These are phyloP conservation scores for Penaeus vannamei DNA, from an alignment of 1,140 invertebrate species.

Conservation along the genomic window DNA sequence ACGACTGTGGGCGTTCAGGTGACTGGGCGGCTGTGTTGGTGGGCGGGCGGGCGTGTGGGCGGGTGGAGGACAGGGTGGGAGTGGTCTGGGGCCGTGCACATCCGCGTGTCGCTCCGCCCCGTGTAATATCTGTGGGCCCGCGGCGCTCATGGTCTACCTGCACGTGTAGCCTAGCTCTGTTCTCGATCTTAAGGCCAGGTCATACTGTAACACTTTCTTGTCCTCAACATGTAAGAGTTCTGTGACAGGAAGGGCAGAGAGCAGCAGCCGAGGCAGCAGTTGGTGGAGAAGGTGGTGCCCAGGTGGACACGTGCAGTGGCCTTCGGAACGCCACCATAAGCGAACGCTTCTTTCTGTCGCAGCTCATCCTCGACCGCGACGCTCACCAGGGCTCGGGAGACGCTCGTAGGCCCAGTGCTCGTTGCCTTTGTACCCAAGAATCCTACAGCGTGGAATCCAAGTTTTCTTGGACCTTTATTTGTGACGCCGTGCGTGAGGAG, in stretches of 20 bases:
- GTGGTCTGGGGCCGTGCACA: slow-evolving; percentile 51
- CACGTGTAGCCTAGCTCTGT: not conserved
- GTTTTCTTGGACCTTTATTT: no score
- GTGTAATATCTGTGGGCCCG: slow-evolving; percentile 45
- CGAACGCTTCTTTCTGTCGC: no score
- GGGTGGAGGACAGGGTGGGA: slow-evolving; percentile 36
- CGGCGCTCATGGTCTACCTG: slow-evolving; percentile 45
- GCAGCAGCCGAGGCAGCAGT: not conserved
- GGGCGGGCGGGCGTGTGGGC: slow-evolving; percentile 43
- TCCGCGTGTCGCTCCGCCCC: slow-evolving; percentile 53
- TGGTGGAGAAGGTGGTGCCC: not conserved
- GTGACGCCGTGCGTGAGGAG: no score
- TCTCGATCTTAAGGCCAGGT: slow-evolving; percentile 4
- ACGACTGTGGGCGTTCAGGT: no score
- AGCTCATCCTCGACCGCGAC: not conserved
- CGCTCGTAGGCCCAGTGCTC: not conserved
- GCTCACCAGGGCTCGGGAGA: not conserved
- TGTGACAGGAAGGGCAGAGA: slow-evolving; percentile 35
- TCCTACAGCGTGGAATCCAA: no score
- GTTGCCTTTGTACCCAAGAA: no score
- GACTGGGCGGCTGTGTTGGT: slow-evolving; percentile 34
- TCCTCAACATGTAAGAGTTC: slow-evolving; percentile 6
- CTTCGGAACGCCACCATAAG: slow-evolving; percentile 20
- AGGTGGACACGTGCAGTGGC: slow-evolving; percentile 37
- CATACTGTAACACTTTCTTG: not conserved